phyloP scores from a whole-genome alignment of 1,140 invertebrate genomes.

The Macrobrachium rosenbergii region DNA sequence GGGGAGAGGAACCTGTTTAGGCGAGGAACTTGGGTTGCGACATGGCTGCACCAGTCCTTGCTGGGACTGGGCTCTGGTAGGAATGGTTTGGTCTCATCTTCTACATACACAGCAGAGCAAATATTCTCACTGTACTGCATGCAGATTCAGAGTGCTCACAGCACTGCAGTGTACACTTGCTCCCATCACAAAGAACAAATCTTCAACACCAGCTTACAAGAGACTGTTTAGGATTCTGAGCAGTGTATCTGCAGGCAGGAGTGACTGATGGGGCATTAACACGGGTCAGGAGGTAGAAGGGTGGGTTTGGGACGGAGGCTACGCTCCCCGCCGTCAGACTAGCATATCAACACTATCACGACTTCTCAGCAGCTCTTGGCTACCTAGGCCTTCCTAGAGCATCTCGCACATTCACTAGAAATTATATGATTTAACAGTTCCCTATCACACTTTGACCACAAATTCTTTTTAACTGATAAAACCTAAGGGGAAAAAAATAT shows the following conservation, averaged over 20 bases:
- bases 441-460: slow-evolving; percentile 40
- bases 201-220: background rate
- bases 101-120: slow-evolving; percentile 11
- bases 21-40: slow-evolving; percentile 63
- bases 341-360: slow-evolving; percentile 63
- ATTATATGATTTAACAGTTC: slow-evolving; percentile 34
- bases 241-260: slow-evolving; percentile 26
- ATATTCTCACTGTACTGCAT: slow-evolving; percentile 15
- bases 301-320: slow-evolving; percentile 54
- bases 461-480: slow-evolving; percentile 38
- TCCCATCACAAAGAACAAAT: slow-evolving; percentile 31
- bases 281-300: slow-evolving; percentile 58
- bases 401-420: slow-evolving; percentile 41
- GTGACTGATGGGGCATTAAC: slow-evolving; percentile 31
- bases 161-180: slow-evolving; percentile 31
- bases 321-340: slow-evolving; percentile 61
- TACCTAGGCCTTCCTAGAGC: background rate
- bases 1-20: slow-evolving; percentile 62
- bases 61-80: slow-evolving; percentile 57
- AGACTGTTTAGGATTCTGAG: slow-evolving; percentile 21
- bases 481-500: slow-evolving; percentile 48
- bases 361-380: slow-evolving; percentile 31
- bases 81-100: slow-evolving; percentile 52
- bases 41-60: slow-evolving; percentile 56
- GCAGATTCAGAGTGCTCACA: slow-evolving; percentile 37